phyloP scores from a whole-genome alignment of 2,113 vertebrate species.

The Cynocephalus volans region DNA sequence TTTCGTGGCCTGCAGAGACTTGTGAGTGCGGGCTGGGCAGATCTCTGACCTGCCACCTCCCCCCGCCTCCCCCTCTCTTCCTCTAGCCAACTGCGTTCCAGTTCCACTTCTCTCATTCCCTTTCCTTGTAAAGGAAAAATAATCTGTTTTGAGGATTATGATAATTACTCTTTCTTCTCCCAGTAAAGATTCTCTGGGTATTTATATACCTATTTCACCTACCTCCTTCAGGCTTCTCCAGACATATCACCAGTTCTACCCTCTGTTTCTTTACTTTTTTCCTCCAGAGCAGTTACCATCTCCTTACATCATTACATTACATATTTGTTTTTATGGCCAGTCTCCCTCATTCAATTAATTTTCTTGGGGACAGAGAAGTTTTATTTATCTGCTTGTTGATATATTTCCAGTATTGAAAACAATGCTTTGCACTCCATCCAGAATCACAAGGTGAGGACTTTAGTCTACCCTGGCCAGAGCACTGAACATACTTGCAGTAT shows the following conservation, averaged over 20 bases:
- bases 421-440: background rate
- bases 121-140: no score
- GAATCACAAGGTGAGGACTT: background rate
- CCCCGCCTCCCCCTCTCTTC: no score
- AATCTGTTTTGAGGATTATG: background rate
- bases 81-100: no score
- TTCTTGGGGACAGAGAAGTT: background rate
- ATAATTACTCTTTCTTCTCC: background rate
- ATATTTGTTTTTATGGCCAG: background rate
- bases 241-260: background rate
- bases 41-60: background rate
- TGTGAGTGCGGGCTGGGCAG: background rate
- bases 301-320: background rate
- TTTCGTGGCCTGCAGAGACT: no score
- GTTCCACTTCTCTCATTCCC: accelerated
- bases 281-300: background rate
- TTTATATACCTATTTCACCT: background rate
- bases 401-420: background rate
- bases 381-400: background rate
- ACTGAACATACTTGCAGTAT: accelerated
- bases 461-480: background rate
- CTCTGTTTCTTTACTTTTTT: background rate
- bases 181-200: background rate
- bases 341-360: background rate
- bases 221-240: background rate